Evolutionary conservation across 2,113 vertebrate genomes (phyloP).

Genomic region (Siniperca knerii): DNA sequence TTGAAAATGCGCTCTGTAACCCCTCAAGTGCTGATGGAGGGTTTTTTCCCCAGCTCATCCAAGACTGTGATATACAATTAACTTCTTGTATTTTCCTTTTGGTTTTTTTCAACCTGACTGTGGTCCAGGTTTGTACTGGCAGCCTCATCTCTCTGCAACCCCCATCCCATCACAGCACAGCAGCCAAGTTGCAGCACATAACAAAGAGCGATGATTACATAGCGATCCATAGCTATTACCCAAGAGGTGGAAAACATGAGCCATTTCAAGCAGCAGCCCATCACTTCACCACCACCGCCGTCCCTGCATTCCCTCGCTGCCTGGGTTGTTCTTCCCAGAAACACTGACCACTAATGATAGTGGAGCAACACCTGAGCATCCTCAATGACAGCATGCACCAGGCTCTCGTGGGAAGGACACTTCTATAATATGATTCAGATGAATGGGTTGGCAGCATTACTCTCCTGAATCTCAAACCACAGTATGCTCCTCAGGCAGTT

Average conservation of each 20-base stretch:
- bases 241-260: conserved; percentile 73
- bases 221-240: conserved; percentile 76
- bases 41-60: conserved; percentile 9
- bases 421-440: conserved; percentile 62
- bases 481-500: conserved; percentile 43
- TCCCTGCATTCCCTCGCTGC: conserved; percentile 50
- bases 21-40: conserved; percentile 34
- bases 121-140: conserved; percentile 27
- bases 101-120: conserved; percentile 32
- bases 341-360: conserved; percentile 80
- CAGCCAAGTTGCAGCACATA: conserved; percentile 68
- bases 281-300: conserved; percentile 31
- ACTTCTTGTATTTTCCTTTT: conserved; percentile 46
- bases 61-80: conserved; percentile 53
- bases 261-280: conserved; percentile 56
- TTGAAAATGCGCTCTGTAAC: conserved; percentile 28
- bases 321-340: conserved; percentile 76
- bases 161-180: conserved; percentile 40
- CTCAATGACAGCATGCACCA: conserved; percentile 56
- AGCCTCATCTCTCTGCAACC: conserved; percentile 31
- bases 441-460: conserved; percentile 53
- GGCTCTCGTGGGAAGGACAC: conserved; percentile 49
- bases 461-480: conserved; percentile 66
- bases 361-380: conserved; percentile 76
- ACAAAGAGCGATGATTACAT: conserved; percentile 79